These are phyloP conservation scores for Molossus molossus DNA, from an alignment of 2,797 vertebrate species.

Conservation along the genomic window DNA sequence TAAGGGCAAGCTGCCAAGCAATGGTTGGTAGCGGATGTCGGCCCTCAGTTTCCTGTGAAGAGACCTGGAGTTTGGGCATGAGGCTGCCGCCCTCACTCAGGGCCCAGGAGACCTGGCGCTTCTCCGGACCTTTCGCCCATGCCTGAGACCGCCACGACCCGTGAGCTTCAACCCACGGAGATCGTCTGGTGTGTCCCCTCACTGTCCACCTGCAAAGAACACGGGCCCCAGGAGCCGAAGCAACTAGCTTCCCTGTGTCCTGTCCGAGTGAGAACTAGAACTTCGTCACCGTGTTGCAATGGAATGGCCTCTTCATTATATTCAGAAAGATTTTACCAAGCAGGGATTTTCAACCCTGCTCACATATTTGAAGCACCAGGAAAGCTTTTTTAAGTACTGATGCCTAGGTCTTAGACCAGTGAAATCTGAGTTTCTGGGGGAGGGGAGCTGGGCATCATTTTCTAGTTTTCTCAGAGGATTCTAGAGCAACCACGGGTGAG, in stretches of 20 bases:
- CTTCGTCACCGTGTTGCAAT: not conserved
- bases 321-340: not conserved
- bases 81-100: not conserved
- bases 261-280: not conserved
- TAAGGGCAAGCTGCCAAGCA: not conserved
- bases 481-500: not conserved
- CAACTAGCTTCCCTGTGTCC: not conserved
- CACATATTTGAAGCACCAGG: slow-evolving; percentile 10
- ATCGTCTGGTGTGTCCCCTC: not conserved
- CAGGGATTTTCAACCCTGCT: not conserved
- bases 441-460: not conserved
- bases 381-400: not conserved
- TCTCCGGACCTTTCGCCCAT: not conserved
- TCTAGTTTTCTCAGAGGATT: not conserved
- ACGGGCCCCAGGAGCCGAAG: not conserved
- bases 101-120: not conserved
- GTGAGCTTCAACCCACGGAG: not conserved
- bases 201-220: slow-evolving; percentile 62
- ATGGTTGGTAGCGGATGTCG: not conserved
- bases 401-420: not conserved
- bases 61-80: not conserved
- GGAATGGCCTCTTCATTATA: not conserved
- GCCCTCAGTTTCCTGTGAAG: not conserved
- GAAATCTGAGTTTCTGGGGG: not conserved
- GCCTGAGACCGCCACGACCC: not conserved